Conservation (phyloP, 2,888 invertebrate species). For the Panopea generosa region DNA sequence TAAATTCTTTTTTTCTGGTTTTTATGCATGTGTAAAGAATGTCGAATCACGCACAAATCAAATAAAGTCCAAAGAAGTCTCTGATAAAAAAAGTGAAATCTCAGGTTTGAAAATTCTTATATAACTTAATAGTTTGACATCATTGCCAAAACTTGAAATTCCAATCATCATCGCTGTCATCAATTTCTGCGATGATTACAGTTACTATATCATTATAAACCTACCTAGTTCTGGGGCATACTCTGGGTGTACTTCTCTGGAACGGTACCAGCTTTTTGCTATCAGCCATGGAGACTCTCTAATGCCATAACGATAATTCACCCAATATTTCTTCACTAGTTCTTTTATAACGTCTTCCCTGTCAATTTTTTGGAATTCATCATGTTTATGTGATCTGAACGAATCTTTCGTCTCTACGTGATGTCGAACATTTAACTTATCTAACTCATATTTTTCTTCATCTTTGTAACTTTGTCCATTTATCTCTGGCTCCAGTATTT, state of each 20-base stretch:
- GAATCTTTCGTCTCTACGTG: conserved; percentile 30
- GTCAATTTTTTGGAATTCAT: conserved; percentile 17
- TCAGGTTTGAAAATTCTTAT: too few species aligned
- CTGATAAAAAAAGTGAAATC: too few species aligned
- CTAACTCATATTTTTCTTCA: conserved; percentile 24
- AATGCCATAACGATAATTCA: conserved; percentile 57
- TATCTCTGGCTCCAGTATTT: conserved; percentile 71
- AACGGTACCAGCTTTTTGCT: conserved; percentile 81
- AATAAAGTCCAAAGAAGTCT: too few species aligned
- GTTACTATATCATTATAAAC: too few species aligned
- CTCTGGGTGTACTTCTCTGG: conserved; percentile 79
- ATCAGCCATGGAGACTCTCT: conserved; percentile 78
- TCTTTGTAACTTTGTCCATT: conserved; percentile 33
- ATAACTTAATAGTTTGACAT: too few species aligned
- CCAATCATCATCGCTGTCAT: too few species aligned
- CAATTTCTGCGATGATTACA: too few species aligned
- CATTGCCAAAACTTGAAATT: too few species aligned
- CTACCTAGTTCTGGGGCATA: conserved; percentile 76
- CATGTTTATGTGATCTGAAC: conserved; percentile 17
- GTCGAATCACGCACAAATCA: too few species aligned
- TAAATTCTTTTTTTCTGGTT: too few species aligned
- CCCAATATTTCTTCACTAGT: conserved; percentile 64
- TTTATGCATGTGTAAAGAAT: too few species aligned
- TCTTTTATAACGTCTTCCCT: conserved; percentile 54
- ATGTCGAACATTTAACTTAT: conserved; percentile 14